Evolutionary conservation across 1,140 invertebrate genomes (phyloP).

Genomic region (Ceratina japonica): DNA sequence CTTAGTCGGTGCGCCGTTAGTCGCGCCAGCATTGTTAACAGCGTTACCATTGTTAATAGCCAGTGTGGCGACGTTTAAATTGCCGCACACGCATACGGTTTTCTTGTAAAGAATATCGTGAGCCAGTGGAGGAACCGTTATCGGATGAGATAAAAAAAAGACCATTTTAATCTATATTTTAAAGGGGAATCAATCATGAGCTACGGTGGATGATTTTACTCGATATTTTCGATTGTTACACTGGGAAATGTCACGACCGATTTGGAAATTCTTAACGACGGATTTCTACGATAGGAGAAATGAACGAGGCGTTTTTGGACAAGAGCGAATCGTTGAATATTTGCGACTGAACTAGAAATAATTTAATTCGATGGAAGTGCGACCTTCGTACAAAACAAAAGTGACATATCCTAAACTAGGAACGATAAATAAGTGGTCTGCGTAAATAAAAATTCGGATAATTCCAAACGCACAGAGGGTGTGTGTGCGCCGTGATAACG

Average conservation of each 20-base stretch:
- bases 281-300: slow-evolving; percentile 12
- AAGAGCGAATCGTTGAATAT: slow-evolving; percentile 28
- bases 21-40: slow-evolving; percentile 71
- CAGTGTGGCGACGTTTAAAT: slow-evolving; percentile 72
- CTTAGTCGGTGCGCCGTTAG: slow-evolving; percentile 67
- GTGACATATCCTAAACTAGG: slow-evolving; percentile 55
- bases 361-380: slow-evolving; percentile 30
- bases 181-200: slow-evolving; percentile 8
- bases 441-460: slow-evolving; percentile 25
- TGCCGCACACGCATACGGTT: slow-evolving; percentile 74
- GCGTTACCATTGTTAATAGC: slow-evolving; percentile 68
- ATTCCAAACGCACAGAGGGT: slow-evolving; percentile 55
- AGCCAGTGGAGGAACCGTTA: slow-evolving; percentile 1
- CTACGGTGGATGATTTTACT: too few relatives aligned
- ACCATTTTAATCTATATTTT: slow-evolving; percentile 40
- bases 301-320: slow-evolving; percentile 36
- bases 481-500: slow-evolving; percentile 13
- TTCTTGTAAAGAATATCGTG: slow-evolving; percentile 66
- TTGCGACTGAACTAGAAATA: slow-evolving; percentile 13
- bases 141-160: slow-evolving; percentile 2
- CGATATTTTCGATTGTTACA: slow-evolving; percentile 16
- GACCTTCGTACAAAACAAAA: slow-evolving; percentile 49
- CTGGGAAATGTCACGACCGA: slow-evolving; percentile 7
- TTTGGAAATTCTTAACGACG: slow-evolving; percentile 2
- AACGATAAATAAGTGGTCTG: slow-evolving; percentile 26